A percentile compares a stretch with the other conserved stretches of the same genome.
These are phyloP conservation scores for Drosophila repleta DNA, from an alignment of 1,140 invertebrate species.

Conservation along the genomic window DNA sequence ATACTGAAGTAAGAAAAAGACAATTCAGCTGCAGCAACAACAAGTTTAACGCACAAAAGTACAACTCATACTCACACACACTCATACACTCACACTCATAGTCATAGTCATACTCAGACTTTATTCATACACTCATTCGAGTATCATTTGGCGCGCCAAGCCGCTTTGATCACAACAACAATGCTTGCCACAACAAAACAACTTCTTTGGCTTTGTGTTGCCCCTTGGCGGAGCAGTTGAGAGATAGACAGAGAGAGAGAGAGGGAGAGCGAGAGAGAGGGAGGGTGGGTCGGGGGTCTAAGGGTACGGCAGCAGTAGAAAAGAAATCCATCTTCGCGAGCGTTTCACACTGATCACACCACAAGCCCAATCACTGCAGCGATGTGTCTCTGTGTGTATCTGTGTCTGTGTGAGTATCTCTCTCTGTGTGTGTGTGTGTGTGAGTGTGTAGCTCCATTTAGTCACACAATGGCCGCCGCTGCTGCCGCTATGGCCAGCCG, in stretches of 20 bases:
- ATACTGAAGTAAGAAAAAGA: slow-evolving; percentile 36
- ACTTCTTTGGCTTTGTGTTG: slow-evolving; percentile 76
- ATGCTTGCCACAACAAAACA: slow-evolving; percentile 82
- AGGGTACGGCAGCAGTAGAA: slow-evolving; percentile 32
- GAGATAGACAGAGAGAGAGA: background rate
- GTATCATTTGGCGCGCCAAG: slow-evolving; percentile 72
- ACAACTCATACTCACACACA: slow-evolving; percentile 18
- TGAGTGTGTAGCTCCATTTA: slow-evolving; percentile 48
- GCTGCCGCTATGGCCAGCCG: slow-evolving; percentile 1
- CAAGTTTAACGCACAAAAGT: slow-evolving; percentile 32
- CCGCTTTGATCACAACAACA: slow-evolving; percentile 81
- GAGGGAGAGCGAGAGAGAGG: slow-evolving; percentile 1
- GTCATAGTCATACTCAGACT: slow-evolving; percentile 13
- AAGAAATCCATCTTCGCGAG: slow-evolving; percentile 78
- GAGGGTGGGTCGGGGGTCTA: slow-evolving; percentile 27
- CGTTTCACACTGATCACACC: slow-evolving; percentile 60
- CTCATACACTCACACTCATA: too few species aligned
- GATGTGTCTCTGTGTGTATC: slow-evolving; percentile 9
- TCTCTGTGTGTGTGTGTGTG: slow-evolving; percentile 11
- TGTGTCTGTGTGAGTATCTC: slow-evolving; percentile 5
- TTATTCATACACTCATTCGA: slow-evolving; percentile 16
- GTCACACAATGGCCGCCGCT: slow-evolving; percentile 43
- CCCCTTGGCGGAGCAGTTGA: background rate
- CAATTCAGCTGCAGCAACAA: slow-evolving; percentile 42
- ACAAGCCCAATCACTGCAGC: slow-evolving; percentile 26